Base-by-base conservation (phyloP, 1,140 invertebrate genomes). In the Teleogryllus occipitalis region DNA sequence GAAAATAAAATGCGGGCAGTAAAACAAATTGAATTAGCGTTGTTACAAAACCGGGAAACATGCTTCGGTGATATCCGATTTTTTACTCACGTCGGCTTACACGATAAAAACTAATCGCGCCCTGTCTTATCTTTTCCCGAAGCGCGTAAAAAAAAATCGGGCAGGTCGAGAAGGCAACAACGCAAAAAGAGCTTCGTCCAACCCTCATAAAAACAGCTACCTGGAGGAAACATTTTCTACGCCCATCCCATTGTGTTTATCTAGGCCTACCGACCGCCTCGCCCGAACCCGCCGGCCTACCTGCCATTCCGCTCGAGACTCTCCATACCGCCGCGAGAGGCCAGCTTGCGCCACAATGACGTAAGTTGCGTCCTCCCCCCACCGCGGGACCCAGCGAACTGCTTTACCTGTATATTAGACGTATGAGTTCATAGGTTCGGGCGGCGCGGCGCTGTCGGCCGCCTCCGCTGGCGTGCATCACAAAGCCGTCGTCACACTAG, bases 391-490 rank as follows among this genome's bases (percentile, higher is more conserved):
- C 54, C 54, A 65, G 54, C 10, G 54, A 65, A 65, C 54, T 65
- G 54, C 54, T 65, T 65, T 65, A 65, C 54, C 54, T 65, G 54
- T 65, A 65, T 18, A 65, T 65, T 65, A 65, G 54, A 65, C 54
- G 54, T 65, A 65, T 65, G 54, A 65, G 54, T 65, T 65, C 54
- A 65, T 65, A 65, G 54, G 54, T 65, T 65, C 54, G 54, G 54
- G 54, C 54, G 54, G 54, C 54, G 54, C 54, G 54, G 54, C 54
- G 54, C 10, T 65, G 10, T 65, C 54, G 10, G 54, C 54, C 10
- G 54, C 18, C 10, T 10, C 54, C 54, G 54, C 54, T 14, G 54
- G 54, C 54, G 54, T 65, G 54, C 54, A 18, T 65, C 10, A 18
- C 54, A 65, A 14, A 65, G 18, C 27, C 27, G 27, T 39, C 27